Percentiles rank a stretch among this genome's conserved stretches.
phyloP scores from a whole-genome alignment of 2,888 invertebrate genomes.

The Atrina japonica region DNA sequence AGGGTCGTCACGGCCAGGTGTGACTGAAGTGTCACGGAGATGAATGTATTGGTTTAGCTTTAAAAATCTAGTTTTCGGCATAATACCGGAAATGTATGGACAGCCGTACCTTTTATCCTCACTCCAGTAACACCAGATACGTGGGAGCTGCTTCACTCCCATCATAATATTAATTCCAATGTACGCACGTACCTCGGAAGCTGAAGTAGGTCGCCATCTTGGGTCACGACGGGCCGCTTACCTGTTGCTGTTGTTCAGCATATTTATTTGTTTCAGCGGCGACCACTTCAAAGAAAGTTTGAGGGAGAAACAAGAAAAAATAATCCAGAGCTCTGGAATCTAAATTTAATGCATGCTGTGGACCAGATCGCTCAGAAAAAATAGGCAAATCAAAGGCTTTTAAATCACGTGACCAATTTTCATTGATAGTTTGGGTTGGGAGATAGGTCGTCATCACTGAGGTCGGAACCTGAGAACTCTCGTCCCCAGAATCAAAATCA shows the following conservation, averaged over 20 bases:
- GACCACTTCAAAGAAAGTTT: not conserved
- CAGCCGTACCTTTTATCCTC: not conserved
- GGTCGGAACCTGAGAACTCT: not conserved
- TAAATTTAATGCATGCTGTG: not conserved
- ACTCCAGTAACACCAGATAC: constrained; percentile 1
- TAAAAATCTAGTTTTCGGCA: not conserved
- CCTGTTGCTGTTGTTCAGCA: not conserved
- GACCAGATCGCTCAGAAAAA: not conserved
- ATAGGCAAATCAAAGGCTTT: not conserved
- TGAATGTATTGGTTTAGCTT: constrained; percentile 13
- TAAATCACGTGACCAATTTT: not conserved
- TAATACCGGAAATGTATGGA: not conserved
- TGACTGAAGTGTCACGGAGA: not conserved
- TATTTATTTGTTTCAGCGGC: not conserved
- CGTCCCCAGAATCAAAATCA: not conserved
- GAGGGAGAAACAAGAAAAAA: not conserved
- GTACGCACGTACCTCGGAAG: not conserved
- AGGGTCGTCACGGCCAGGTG: constrained; percentile 7
- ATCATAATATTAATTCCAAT: not conserved
- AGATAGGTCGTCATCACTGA: not conserved
- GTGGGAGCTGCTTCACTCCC: not conserved
- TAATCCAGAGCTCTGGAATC: not conserved
- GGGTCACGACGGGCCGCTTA: not conserved
- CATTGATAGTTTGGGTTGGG: not conserved
- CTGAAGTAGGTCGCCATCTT: constrained; percentile 2